A percentile compares a stretch with the other conserved stretches of the same genome.
phyloP scores from a whole-genome alignment of 2,113 vertebrate species.

The Procavia capensis region DNA sequence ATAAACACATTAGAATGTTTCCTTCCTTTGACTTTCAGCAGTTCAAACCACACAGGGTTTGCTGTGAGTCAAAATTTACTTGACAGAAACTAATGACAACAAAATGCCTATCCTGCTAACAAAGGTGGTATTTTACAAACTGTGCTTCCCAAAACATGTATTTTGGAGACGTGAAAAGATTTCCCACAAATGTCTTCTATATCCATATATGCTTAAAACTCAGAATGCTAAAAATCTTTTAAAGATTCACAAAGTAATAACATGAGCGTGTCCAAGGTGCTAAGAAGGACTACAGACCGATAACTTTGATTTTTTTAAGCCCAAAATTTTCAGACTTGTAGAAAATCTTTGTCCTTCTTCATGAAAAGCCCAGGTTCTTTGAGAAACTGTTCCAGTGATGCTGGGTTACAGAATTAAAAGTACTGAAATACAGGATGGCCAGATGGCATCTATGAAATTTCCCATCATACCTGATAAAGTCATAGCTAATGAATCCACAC shows the following conservation, averaged over 20 bases:
- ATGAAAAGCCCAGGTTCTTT: not conserved
- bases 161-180: not conserved
- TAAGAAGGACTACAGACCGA: not conserved
- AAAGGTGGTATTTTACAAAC: not conserved
- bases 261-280: not conserved
- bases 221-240: constrained; percentile 17
- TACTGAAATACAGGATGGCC: not conserved
- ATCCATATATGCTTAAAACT: constrained; percentile 1
- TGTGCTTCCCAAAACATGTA: not conserved
- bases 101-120: not conserved
- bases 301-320: not conserved
- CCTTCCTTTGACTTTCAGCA: not conserved
- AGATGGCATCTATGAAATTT: not conserved
- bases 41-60: not conserved
- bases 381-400: constrained; percentile 39
- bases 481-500: constrained; percentile 12
- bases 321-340: not conserved
- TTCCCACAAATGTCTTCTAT: not conserved
- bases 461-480: constrained; percentile 17
- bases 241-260: not conserved
- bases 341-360: not conserved
- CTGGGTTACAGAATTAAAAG: constrained; percentile 1
- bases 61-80: not conserved
- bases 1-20: not conserved
- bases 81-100: not conserved